Conservation (phyloP, 2,888 invertebrate species). For the Phengaris alcon region DNA sequence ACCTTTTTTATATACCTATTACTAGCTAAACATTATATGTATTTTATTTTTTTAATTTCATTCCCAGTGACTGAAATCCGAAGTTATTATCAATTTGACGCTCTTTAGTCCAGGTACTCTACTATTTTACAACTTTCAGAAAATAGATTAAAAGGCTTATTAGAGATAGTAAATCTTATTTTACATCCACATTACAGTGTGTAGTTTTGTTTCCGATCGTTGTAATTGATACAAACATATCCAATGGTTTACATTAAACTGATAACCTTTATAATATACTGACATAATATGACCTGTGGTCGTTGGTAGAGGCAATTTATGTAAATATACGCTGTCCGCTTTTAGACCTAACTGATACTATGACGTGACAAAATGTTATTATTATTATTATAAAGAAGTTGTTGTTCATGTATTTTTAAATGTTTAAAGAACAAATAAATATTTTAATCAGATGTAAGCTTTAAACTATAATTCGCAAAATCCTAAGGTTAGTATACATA, state of each 20-base stretch:
- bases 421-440: not conserved
- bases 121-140: not conserved
- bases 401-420: not conserved
- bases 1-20: too few species aligned
- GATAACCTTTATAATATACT: conserved; percentile 27
- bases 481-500: too few species aligned
- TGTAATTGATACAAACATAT: conserved; percentile 25
- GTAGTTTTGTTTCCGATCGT: conserved; percentile 16
- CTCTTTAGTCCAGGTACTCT: too few species aligned
- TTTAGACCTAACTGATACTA: conserved; percentile 22
- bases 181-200: not conserved
- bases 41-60: too few species aligned
- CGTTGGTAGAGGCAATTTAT: conserved; percentile 24
- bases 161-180: not conserved
- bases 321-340: conserved; percentile 9
- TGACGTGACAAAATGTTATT: not conserved
- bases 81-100: too few species aligned
- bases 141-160: not conserved
- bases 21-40: too few species aligned
- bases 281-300: conserved; percentile 24
- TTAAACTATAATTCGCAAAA: too few species aligned
- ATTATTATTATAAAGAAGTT: not conserved
- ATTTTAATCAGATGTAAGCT: too few species aligned
- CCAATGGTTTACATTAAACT: conserved; percentile 26
- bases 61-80: too few species aligned